These are phyloP conservation scores for Cassiopea andromeda DNA, from an alignment of 30 jellyfish, hydroid and myxozoan genomes.

Conservation along the genomic window DNA sequence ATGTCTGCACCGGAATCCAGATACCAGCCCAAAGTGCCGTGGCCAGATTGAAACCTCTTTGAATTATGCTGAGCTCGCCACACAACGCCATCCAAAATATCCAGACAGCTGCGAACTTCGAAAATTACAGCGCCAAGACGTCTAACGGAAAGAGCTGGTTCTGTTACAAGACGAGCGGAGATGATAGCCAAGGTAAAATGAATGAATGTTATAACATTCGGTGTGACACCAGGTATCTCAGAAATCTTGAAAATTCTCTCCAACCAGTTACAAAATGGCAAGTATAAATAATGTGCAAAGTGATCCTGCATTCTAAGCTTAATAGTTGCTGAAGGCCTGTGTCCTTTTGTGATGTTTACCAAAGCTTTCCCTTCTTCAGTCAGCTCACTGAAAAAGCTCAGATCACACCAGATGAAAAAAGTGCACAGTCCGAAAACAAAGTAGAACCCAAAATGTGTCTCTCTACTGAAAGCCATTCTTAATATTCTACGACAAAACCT, in stretches of 20 bases:
- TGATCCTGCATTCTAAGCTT: conserved; percentile 97
- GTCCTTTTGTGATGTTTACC: conserved; percentile 5
- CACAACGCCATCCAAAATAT: conserved; percentile 90
- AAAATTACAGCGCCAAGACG: conserved; percentile 73
- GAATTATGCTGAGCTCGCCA: conserved; percentile 78
- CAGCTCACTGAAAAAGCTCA: conserved; percentile 93
- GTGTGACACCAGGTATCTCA: conserved; percentile 86
- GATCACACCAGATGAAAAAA: conserved; percentile 92
- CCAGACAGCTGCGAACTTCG: conserved; percentile 78
- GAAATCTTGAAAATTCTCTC: conserved; percentile 71
- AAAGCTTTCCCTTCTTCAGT: conserved; percentile 24
- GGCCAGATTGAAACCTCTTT: conserved; percentile 74
- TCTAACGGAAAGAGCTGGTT: conserved; percentile 64
- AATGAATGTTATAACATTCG: conserved; percentile 76
- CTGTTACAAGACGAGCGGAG: conserved; percentile 73
- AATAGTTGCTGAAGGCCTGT: conserved; percentile 55
- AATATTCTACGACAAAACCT: background rate
- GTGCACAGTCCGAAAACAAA: conserved; percentile 84
- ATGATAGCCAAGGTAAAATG: conserved; percentile 86
- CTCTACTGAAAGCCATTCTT: conserved; percentile 67
- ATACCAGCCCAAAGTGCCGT: conserved; percentile 90
- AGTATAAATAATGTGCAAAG: conserved; percentile 78
- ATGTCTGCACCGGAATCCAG: conserved; percentile 92
- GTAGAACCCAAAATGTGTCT: conserved; percentile 80
- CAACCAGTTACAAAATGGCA: conserved; percentile 94